phyloP scores from a whole-genome alignment of 2,113 vertebrate genomes.

The Alouatta palliata region DNA sequence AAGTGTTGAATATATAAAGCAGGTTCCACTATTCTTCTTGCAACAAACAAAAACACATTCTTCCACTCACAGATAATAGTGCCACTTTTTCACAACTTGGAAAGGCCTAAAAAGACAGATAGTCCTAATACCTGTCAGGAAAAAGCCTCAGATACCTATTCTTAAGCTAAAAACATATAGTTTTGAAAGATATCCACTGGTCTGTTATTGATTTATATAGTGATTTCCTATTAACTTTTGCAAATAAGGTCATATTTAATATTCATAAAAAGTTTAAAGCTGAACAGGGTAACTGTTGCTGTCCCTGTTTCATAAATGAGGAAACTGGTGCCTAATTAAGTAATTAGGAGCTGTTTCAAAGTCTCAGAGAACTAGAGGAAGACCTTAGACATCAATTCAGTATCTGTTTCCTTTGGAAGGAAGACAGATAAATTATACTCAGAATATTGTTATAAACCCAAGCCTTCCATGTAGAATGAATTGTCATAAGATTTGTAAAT shows the following conservation, averaged over 20 bases:
- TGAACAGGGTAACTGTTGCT: not conserved
- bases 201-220: not conserved
- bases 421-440: not conserved
- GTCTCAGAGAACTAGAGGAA: not conserved
- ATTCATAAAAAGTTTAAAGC: not conserved
- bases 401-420: not conserved
- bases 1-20: not conserved
- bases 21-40: not conserved
- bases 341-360: not conserved
- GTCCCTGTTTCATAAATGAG: not conserved
- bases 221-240: not conserved
- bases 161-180: not conserved
- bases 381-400: not conserved
- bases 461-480: not conserved
- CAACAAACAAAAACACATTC: not conserved
- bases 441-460: not conserved
- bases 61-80: not conserved
- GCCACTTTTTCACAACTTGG: not conserved
- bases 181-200: not conserved
- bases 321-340: not conserved
- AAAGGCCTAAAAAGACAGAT: not conserved
- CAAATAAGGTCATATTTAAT: not conserved
- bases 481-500: not conserved
- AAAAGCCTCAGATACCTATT: not conserved
- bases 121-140: not conserved